Evolutionary conservation across 2,113 vertebrate genomes (phyloP), one percentile per base, ranked within the genome.

Genomic region (Gopherus evgoodei): DNA sequence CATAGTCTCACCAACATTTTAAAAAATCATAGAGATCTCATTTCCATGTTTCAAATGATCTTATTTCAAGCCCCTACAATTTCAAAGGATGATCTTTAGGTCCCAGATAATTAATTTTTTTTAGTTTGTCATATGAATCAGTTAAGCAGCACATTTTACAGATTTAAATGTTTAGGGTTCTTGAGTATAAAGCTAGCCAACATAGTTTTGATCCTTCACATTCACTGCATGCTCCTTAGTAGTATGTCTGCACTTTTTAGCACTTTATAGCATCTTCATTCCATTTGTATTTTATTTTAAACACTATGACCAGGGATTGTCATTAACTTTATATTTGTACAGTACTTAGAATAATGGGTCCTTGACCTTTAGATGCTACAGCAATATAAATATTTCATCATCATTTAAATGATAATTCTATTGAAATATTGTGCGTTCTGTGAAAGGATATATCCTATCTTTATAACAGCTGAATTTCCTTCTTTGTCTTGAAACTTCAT

Each of bases 321-420:
- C 75, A 0, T 75, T 93, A 84, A 84, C 62, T 90, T 78, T 78
- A 25, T 47, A 78, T 78, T 90, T 93, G 86, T 90, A 81, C 24
- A 47, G 75, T 79, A 83, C 49, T 75, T 50, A n/a, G 44, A 86
- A 85, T 1, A 31, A 47, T 90, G 95, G 96, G 87, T 92, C 84
- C 1, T 4, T 96, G 96, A 96, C 93, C 94, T 91, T 79, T 91
- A 83, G 81, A 95, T 93, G 95, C 79, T 94, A 86, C n/a, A 81
- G 79, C 90, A 92, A 95, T 93, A 93, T 1, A 54, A 80, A 84
- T 90, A 83, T 94, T 97, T 95, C 96, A 96, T 95, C 95, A 56
- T 47, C 75, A 78, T 27, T 76, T 76, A 94, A 95, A 94, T 79
- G 53, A 93, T 11, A 95, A 29, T 0, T 1, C 65, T 44, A 93